phyloP scores from a whole-genome alignment of 2,113 vertebrate genomes.

The Calonectris borealis region DNA sequence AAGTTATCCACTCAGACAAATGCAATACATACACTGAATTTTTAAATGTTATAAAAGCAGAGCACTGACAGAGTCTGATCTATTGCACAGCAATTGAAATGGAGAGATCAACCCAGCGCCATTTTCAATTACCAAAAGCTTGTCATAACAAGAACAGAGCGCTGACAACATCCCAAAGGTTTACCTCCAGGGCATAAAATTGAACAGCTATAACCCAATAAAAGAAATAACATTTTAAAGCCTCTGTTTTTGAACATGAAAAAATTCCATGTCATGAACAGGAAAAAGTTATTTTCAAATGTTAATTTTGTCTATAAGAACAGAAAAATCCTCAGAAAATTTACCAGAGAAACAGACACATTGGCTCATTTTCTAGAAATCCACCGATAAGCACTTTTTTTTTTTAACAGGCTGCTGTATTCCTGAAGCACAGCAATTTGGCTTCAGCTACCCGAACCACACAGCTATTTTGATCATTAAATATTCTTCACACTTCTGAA shows the following conservation, averaged over 20 bases:
- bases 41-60: neutral
- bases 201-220: neutral
- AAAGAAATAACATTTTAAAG: neutral
- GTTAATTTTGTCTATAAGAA: neutral
- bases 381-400: neutral
- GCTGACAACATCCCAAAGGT: neutral
- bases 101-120: neutral
- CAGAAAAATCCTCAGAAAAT: neutral
- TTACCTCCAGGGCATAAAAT: neutral
- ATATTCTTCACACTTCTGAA: neutral
- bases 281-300: neutral
- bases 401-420: neutral
- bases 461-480: neutral
- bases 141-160: neutral
- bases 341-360: neutral
- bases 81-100: neutral
- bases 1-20: neutral
- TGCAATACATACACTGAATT: neutral
- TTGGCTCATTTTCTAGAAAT: neutral
- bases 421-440: neutral
- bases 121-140: neutral
- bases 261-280: neutral
- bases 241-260: neutral
- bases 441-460: neutral
- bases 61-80: neutral